Percentiles rank a stretch among this genome's conserved stretches.
These are phyloP conservation scores for Hoplodrina ambigua DNA, from an alignment of 2,888 invertebrate genomes.

Conservation along the genomic window DNA sequence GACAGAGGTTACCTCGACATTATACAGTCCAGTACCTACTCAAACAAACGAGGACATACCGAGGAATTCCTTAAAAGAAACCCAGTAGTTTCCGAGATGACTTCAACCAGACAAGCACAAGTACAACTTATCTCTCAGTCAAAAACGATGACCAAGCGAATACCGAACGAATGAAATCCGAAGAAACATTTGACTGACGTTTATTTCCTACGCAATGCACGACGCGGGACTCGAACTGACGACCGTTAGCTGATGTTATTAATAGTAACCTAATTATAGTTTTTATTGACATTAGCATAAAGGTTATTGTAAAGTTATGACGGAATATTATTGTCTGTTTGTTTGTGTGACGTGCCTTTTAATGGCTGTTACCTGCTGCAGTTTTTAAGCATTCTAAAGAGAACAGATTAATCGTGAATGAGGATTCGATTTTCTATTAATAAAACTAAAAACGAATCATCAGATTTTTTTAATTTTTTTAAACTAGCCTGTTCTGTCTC, in stretches of 20 bases:
- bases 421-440: no score
- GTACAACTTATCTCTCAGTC: conserved; percentile 50
- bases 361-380: no score
- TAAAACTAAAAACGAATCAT: no score
- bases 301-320: conserved; percentile 15
- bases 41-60: not conserved
- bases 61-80: conserved; percentile 37
- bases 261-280: conserved; percentile 52
- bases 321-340: conserved; percentile 10
- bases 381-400: no score
- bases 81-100: conserved; percentile 55
- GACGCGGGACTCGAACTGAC: conserved; percentile 54
- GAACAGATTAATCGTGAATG: no score
- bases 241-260: conserved; percentile 56
- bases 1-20: not conserved
- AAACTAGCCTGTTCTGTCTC: no score
- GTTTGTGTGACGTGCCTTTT: conserved; percentile 14
- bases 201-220: conserved; percentile 65
- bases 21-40: not conserved
- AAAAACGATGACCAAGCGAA: conserved; percentile 60
- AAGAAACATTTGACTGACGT: conserved; percentile 56
- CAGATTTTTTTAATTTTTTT: no score
- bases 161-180: conserved; percentile 41
- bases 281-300: conserved; percentile 33
- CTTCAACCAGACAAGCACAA: conserved; percentile 36